Evolutionary conservation across 1,140 invertebrate species (phyloP).

Genomic region (Papilio aristodemus): DNA sequence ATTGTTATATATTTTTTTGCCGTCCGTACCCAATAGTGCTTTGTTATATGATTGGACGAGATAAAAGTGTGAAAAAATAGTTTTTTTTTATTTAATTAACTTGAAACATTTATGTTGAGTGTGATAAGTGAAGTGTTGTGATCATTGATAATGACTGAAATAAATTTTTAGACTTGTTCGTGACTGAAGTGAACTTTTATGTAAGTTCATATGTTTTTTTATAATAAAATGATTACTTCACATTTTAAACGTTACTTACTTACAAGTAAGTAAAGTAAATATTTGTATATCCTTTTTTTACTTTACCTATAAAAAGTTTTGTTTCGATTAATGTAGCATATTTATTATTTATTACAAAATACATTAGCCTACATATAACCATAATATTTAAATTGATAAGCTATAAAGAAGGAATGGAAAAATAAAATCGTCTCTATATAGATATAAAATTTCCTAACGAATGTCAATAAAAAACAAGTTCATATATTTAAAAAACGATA

Average conservation of each 20-base stretch:
- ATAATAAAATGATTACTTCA: background rate
- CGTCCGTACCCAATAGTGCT: constrained; percentile 52
- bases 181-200: constrained; percentile 40
- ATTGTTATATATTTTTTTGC: constrained; percentile 69
- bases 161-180: constrained; percentile 46
- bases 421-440: background rate
- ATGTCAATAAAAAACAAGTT: no score
- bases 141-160: constrained; percentile 50
- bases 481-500: no score
- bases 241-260: background rate
- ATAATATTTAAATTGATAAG: background rate
- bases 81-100: constrained; percentile 32
- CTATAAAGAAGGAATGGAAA: background rate
- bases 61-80: constrained; percentile 29
- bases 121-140: constrained; percentile 65
- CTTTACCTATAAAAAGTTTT: background rate
- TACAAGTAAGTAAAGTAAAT: constrained; percentile 5
- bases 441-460: no score
- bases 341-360: background rate
- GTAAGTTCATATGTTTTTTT: constrained; percentile 28
- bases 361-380: background rate
- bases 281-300: background rate
- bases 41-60: constrained; percentile 37
- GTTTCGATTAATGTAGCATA: background rate
- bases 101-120: constrained; percentile 36